A percentile compares a stretch with the other conserved stretches of the same genome.
phyloP scores from a whole-genome alignment of 2,888 invertebrate species.

The Conomelus anceps region DNA sequence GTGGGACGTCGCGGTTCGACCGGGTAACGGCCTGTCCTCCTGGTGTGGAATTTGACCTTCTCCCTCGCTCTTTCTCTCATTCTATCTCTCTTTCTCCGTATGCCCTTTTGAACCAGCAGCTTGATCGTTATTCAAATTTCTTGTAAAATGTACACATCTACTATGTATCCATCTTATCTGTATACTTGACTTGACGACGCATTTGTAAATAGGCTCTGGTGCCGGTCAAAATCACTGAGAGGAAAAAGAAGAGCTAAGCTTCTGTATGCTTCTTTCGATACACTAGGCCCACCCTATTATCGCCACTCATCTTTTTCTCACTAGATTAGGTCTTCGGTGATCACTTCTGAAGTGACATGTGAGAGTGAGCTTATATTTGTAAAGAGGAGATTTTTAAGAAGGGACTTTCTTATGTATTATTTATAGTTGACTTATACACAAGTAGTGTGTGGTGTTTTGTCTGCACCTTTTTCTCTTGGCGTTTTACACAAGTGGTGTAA shows the following conservation, averaged over 20 bases:
- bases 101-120: background rate
- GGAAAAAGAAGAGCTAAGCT: no score
- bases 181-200: background rate
- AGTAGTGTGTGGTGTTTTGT: no score
- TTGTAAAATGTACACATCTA: background rate
- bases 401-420: no score
- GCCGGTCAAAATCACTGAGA: background rate
- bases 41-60: background rate
- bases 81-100: background rate
- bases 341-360: no score
- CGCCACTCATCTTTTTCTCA: no score
- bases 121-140: background rate
- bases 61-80: background rate
- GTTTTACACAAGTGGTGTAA: no score
- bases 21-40: background rate
- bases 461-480: no score
- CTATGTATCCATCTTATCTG: background rate
- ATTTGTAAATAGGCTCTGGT: background rate
- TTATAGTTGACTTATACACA: no score
- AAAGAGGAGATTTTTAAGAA: no score
- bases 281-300: background rate
- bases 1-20: background rate
- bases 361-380: no score
- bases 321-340: no score
- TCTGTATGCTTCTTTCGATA: background rate